A percentile compares a stretch with the other conserved stretches of the same genome.
phyloP scores from a whole-genome alignment of 2,797 vertebrate genomes.

The Yasuhikotakia modesta region DNA sequence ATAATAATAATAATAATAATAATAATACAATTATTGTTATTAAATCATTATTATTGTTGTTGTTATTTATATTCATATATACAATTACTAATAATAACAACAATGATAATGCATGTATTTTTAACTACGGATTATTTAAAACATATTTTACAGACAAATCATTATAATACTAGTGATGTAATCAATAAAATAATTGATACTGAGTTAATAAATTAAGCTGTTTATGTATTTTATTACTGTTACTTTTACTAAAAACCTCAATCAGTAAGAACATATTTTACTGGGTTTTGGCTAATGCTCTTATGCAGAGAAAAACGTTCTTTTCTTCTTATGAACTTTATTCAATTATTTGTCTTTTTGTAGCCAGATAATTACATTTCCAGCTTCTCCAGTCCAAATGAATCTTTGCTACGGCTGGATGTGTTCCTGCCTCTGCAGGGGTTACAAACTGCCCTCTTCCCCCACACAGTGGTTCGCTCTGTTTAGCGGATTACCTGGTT shows the following conservation, averaged over 20 bases:
- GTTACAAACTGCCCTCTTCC: constrained; percentile 62
- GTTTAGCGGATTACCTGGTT: constrained; percentile 76
- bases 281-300: constrained; percentile 50
- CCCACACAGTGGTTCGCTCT: constrained; percentile 71
- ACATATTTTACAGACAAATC: background rate
- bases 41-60: too few relatives aligned
- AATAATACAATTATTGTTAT: background rate
- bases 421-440: constrained; percentile 61
- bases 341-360: constrained; percentile 58
- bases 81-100: constrained; percentile 8
- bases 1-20: background rate
- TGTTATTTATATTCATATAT: too few relatives aligned
- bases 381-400: constrained; percentile 52
- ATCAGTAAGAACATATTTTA: too few relatives aligned
- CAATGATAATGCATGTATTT: background rate
- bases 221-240: too few relatives aligned
- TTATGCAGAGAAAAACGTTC: constrained; percentile 47
- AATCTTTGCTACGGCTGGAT: constrained; percentile 64
- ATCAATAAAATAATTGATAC: constrained; percentile 31
- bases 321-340: constrained; percentile 55
- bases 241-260: too few relatives aligned
- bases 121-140: background rate
- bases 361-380: constrained; percentile 55
- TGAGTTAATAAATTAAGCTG: too few relatives aligned
- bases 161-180: background rate